Percentiles rank a stretch among this genome's conserved stretches.
Evolutionary conservation across 2,797 vertebrate species (phyloP).

Genomic region (Podarcis siculus): DNA sequence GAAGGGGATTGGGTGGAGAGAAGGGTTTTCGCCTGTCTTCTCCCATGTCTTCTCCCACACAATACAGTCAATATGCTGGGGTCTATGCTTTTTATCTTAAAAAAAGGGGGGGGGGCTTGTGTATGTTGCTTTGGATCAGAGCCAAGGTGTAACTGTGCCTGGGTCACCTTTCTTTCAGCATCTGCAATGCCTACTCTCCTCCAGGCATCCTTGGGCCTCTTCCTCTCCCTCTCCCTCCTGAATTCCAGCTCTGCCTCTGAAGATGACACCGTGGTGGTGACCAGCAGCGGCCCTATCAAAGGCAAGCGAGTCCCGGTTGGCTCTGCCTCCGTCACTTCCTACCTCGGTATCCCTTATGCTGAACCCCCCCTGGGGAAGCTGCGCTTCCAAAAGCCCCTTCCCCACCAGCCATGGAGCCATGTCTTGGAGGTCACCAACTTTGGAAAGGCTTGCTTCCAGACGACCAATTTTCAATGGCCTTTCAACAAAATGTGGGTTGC

Average conservation of each 20-base stretch:
- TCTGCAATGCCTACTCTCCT: background rate
- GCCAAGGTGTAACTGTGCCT: no score
- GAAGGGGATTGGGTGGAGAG: no score
- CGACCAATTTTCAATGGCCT: constrained; percentile 49
- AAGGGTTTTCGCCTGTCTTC: no score
- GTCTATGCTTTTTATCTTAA: background rate
- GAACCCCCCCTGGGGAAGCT: constrained; percentile 74
- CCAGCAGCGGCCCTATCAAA: constrained; percentile 70
- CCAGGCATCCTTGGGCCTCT: background rate
- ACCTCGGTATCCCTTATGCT: constrained; percentile 82
- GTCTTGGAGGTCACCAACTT: constrained; percentile 67
- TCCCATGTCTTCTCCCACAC: background rate
- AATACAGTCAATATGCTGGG: background rate
- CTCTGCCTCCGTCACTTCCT: constrained; percentile 65
- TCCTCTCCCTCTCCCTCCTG: background rate
- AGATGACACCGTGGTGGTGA: constrained; percentile 70
- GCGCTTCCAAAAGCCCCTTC: constrained; percentile 76
- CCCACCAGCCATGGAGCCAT: constrained; percentile 71
- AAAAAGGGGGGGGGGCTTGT: no score
- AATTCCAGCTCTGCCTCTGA: constrained; percentile 6
- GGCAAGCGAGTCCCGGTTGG: constrained; percentile 67
- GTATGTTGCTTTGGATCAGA: no score
- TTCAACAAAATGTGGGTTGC: constrained; percentile 79
- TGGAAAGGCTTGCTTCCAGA: constrained; percentile 76
- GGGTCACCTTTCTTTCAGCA: background rate